Conservation (phyloP, 2,888 invertebrate genomes). For the Troilus luridus region DNA sequence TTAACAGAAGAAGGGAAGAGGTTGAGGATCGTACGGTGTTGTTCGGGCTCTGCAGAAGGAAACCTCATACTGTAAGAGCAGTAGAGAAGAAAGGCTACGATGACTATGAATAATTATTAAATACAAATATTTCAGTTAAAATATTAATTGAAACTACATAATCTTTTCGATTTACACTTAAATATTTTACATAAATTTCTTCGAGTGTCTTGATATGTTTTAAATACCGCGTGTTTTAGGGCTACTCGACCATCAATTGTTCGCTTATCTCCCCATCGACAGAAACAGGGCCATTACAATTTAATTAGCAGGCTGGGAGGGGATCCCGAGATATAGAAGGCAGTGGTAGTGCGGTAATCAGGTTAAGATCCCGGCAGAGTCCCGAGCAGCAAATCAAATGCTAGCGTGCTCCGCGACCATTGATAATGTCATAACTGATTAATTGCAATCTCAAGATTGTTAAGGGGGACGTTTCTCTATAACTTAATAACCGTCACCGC, state of each 20-base stretch:
- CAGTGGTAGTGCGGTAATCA: not conserved
- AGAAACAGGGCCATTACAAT: constrained; percentile 1
- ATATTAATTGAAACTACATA: no score
- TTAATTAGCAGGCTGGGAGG: not conserved
- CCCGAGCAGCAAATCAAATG: not conserved
- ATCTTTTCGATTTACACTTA: no score
- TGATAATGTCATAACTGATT: constrained; percentile 20
- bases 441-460: not conserved
- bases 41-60: no score
- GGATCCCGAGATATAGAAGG: not conserved
- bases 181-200: not conserved
- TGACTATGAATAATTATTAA: no score
- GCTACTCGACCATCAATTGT: not conserved
- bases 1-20: no score
- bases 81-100: no score
- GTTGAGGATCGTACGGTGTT: no score
- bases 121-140: no score
- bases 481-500: not conserved
- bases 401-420: not conserved
- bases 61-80: no score
- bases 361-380: not conserved
- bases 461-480: not conserved
- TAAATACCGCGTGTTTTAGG: not conserved
- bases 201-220: not conserved
- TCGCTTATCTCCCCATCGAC: not conserved